phyloP scores from a whole-genome alignment of 2,113 vertebrate genomes.

The Patagioenas fasciata region DNA sequence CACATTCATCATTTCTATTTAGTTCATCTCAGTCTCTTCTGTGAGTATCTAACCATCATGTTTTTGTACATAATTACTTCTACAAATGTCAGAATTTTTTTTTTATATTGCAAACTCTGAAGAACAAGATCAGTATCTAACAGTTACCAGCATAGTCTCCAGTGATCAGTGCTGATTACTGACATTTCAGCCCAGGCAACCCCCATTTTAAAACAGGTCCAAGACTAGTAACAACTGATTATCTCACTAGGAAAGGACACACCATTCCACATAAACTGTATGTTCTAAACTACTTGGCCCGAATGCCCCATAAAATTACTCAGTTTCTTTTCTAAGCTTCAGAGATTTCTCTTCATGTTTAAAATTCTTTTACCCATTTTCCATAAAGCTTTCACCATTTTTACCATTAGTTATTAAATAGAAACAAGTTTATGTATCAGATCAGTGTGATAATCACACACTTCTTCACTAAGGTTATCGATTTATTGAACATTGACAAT shows the following conservation, averaged over 20 bases:
- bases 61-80: background rate
- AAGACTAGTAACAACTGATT: background rate
- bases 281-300: background rate
- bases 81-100: accelerated
- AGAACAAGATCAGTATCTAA: background rate
- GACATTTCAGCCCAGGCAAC: background rate
- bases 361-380: background rate
- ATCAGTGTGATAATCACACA: background rate
- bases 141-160: background rate
- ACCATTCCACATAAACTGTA: background rate
- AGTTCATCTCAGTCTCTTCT: background rate
- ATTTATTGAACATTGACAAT: background rate
- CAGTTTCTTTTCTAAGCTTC: background rate
- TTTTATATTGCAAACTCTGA: background rate
- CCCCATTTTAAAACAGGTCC: background rate
- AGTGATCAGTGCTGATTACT: background rate
- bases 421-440: background rate
- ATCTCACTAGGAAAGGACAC: background rate
- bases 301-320: background rate
- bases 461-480: background rate
- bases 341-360: background rate
- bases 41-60: background rate
- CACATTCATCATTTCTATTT: background rate
- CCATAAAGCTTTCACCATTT: background rate
- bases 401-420: background rate